Evolutionary conservation across 2,888 invertebrate species (phyloP).

Genomic region (Conops quadrifasciatus): DNA sequence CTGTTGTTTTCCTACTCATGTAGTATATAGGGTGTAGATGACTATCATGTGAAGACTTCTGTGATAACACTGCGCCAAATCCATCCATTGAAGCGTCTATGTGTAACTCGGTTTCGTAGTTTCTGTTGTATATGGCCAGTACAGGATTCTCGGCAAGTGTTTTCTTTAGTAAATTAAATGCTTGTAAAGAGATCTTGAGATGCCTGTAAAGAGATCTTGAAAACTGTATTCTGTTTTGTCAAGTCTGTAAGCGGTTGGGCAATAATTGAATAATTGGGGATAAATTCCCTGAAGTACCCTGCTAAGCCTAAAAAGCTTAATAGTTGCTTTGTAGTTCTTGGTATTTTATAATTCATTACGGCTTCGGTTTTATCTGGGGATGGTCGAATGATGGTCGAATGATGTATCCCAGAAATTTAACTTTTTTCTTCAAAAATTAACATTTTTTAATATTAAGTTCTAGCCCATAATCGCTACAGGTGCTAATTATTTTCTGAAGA

Average conservation of each 20-base stretch:
- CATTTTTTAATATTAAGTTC: constrained; percentile 42
- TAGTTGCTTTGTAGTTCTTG: constrained; percentile 47
- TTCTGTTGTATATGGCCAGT: constrained; percentile 25
- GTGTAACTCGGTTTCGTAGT: constrained; percentile 35
- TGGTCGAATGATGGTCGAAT: constrained; percentile 38
- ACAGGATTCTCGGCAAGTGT: constrained; percentile 22
- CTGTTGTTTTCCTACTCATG: constrained; percentile 35
- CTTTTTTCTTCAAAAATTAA: constrained; percentile 39
- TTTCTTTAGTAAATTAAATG: constrained; percentile 30
- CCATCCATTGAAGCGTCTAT: constrained; percentile 36
- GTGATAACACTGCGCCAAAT: constrained; percentile 33
- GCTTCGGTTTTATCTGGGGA: constrained; percentile 46
- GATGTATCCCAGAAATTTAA: constrained; percentile 42
- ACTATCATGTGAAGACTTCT: constrained; percentile 25
- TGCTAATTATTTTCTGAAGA: constrained; percentile 37
- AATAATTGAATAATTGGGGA: constrained; percentile 34
- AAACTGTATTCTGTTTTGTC: constrained; percentile 18
- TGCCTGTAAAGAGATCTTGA: constrained; percentile 22
- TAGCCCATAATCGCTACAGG: constrained; percentile 38
- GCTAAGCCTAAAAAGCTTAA: constrained; percentile 52
- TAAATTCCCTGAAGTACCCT: constrained; percentile 50
- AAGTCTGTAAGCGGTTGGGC: constrained; percentile 34
- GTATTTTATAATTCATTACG: constrained; percentile 47
- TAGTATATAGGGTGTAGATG: constrained; percentile 31
- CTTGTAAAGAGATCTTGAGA: too few species aligned